phyloP scores from a whole-genome alignment of 1,140 invertebrate species.

The Babylonia areolata region DNA sequence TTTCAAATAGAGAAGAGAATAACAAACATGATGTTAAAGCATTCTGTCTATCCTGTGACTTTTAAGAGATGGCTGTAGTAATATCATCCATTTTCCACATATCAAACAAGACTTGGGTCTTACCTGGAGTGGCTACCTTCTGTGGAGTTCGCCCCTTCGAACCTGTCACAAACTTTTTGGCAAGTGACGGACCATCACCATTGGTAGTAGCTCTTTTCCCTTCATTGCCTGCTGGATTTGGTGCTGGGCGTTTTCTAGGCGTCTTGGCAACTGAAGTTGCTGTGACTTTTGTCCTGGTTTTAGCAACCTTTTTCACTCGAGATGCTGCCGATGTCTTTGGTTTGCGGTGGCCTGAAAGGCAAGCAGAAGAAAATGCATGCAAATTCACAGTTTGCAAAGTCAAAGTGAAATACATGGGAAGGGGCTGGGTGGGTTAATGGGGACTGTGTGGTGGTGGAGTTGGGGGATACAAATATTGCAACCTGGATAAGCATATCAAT shows the following conservation, averaged over 20 bases:
- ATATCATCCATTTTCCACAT: too few relatives aligned
- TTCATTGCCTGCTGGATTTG: background rate
- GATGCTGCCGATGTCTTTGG: background rate
- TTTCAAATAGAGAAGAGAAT: too few relatives aligned
- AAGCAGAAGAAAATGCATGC: background rate
- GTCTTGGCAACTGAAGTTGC: background rate
- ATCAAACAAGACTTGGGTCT: background rate
- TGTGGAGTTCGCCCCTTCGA: slow-evolving; percentile 26
- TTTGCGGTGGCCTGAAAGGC: background rate
- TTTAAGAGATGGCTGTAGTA: too few relatives aligned
- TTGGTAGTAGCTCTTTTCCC: background rate
- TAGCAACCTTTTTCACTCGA: background rate
- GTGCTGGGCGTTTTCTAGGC: background rate
- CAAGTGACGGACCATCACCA: background rate
- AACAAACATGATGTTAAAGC: too few relatives aligned
- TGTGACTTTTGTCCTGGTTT: background rate
- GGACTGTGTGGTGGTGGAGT: too few relatives aligned
- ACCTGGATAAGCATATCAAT: too few relatives aligned
- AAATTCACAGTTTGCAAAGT: background rate
- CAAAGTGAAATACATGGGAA: background rate
- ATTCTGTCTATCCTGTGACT: too few relatives aligned
- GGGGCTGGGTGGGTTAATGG: too few relatives aligned
- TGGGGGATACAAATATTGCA: too few relatives aligned
- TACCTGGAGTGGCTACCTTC: slow-evolving; percentile 27
- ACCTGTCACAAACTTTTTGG: slow-evolving; percentile 28